Evolutionary conservation across 2,888 invertebrate genomes (phyloP), one percentile per base, ranked within the genome.

Genomic region (Acronicta aceris): DNA sequence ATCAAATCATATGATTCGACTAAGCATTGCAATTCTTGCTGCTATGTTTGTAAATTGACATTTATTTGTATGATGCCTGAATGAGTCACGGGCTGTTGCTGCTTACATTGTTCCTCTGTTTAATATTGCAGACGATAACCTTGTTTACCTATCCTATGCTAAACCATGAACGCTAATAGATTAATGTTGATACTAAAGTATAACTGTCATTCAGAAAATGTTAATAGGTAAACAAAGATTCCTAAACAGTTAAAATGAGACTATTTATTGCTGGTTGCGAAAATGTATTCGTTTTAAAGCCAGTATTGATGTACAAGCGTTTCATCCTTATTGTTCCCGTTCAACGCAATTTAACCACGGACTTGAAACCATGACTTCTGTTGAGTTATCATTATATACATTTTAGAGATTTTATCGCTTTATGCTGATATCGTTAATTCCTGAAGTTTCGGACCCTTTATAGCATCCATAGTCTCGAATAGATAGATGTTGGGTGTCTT

Each of bases 1-100:
- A 30, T 43, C 60, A 56, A 41, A 49, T 59, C 59, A 64, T 60
- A 51, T 65, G 61, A 60, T 50, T 53, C 38, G 49, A 10, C 42
- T 38, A 46, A 15, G 41, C 47, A n/a, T 21, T 53, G 52, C 42
- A 42, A 49, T 60, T 30, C 12, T 13, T 21, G 43, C 51, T 15
- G 30, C n/a, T 38, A 40, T 53, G 49, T 54, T 67, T 63, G 46
- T 50, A 58, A 63, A 64, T 40, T 40, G 33, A 40, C 10, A 36
- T 68, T 51, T 46, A 41, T 40, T 46, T 41, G 55, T 50, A 47
- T 40, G 21, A 21, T 49, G 42, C 47, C 56, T 25, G 30, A 42
- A 40, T 66, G 52, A 59, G 38, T 65, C 65, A 65, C 42, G 13
- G 16, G 30, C 36, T 42, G 33, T 46, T 50, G 36, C 16, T 51